Conservation (phyloP, 2,888 invertebrate genomes). For the Drosophila fungiperda region DNA sequence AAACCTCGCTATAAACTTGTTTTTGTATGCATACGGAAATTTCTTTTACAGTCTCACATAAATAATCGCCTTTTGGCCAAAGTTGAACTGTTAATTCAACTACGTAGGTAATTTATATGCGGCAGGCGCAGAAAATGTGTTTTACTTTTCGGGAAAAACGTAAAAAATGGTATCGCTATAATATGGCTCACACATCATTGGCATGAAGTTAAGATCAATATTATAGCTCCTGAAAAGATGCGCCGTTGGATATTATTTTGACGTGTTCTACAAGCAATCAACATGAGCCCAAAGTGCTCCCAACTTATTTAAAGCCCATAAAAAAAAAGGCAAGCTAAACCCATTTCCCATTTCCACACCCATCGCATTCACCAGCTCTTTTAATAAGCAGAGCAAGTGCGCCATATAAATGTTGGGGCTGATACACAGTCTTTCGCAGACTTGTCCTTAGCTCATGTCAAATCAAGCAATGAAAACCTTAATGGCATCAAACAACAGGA, state of each 20-base stretch:
- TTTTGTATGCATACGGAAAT: constrained; percentile 27
- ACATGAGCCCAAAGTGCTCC: constrained; percentile 23
- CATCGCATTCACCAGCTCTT: constrained; percentile 18
- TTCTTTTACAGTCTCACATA: neutral
- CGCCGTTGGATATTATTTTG: constrained; percentile 8
- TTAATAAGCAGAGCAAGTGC: constrained; percentile 29
- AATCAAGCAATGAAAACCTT: constrained; percentile 62
- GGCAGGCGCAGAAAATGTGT: constrained; percentile 45
- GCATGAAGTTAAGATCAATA: constrained; percentile 28
- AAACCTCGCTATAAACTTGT: constrained; percentile 37
- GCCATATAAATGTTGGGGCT: constrained; percentile 29
- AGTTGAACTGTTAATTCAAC: constrained; percentile 29
- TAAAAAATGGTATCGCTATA: neutral
- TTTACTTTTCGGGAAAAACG: constrained; percentile 18
- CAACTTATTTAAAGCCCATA: constrained; percentile 50
- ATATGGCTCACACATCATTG: constrained; percentile 17
- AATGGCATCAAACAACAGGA: constrained; percentile 39
- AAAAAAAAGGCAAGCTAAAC: constrained; percentile 48
- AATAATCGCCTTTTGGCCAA: constrained; percentile 19
- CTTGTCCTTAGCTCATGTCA: constrained; percentile 28
- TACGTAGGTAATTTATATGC: constrained; percentile 67
- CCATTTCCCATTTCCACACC: constrained; percentile 34
- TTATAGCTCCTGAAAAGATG: constrained; percentile 25
- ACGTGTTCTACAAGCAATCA: constrained; percentile 47
- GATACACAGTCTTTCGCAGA: neutral